phyloP scores from a whole-genome alignment of 2,113 vertebrate species.

The Periophthalmus modestus region DNA sequence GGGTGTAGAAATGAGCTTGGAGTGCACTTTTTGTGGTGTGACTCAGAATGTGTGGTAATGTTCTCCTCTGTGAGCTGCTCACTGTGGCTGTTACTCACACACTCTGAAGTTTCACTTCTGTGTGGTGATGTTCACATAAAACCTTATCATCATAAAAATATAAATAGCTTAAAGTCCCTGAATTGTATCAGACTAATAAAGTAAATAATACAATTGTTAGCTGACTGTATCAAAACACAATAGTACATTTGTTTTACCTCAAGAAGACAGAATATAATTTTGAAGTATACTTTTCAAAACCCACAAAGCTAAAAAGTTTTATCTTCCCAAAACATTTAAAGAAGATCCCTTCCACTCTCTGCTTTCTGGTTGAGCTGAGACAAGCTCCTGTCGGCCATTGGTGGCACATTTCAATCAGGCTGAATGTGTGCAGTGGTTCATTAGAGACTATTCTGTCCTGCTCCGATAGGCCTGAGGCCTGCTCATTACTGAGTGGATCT shows the following conservation, averaged over 20 bases:
- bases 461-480: constrained; percentile 62
- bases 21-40: constrained; percentile 53
- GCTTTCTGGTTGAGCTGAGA: constrained; percentile 50
- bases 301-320: constrained; percentile 36
- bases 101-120: constrained; percentile 53
- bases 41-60: constrained; percentile 52
- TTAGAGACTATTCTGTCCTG: constrained; percentile 61
- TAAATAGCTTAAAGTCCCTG: too few species aligned
- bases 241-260: too few species aligned
- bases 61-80: constrained; percentile 2
- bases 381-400: constrained; percentile 55
- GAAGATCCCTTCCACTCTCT: constrained; percentile 22
- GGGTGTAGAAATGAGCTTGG: constrained; percentile 48
- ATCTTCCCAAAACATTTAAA: constrained; percentile 23
- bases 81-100: constrained; percentile 49
- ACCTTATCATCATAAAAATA: constrained; percentile 35
- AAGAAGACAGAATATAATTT: too few species aligned
- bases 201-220: too few species aligned
- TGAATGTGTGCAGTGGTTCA: constrained; percentile 66
- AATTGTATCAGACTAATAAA: too few species aligned
- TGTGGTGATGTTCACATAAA: constrained; percentile 35
- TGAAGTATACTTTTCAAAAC: constrained; percentile 17
- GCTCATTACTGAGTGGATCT: constrained; percentile 65
- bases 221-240: too few species aligned
- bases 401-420: constrained; percentile 62